Percentiles rank a stretch among this genome's conserved stretches.
phyloP scores from a whole-genome alignment of 30 jellyfish, hydroid and myxozoan species.

The Mastigias papua region DNA sequence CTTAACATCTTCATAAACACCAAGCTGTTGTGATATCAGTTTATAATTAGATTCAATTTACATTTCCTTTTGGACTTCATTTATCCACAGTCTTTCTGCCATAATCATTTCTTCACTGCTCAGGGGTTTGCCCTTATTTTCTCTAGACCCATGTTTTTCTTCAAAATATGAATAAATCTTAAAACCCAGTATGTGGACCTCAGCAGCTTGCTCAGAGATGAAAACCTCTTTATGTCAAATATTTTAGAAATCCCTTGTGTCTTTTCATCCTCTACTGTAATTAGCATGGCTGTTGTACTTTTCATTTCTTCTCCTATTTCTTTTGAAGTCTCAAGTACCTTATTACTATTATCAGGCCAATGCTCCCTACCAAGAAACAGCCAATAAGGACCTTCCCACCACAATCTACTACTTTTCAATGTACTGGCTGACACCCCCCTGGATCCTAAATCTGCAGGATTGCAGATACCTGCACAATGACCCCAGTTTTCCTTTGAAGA shows the following conservation, averaged over 20 bases:
- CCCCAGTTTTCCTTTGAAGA: too few relatives aligned
- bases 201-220: not conserved
- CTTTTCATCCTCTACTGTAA: not conserved
- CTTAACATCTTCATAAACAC: not conserved
- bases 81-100: constrained; percentile 11
- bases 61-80: constrained; percentile 11
- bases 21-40: not conserved
- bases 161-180: not conserved
- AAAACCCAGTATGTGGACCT: not conserved
- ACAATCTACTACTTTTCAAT: too few relatives aligned
- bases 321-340: not conserved
- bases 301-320: not conserved
- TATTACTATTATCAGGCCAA: not conserved
- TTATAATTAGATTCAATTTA: not conserved
- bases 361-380: not conserved
- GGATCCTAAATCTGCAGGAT: too few relatives aligned
- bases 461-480: too few relatives aligned
- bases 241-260: not conserved
- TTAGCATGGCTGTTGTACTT: not conserved
- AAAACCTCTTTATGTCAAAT: not conserved
- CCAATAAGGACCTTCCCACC: constrained; percentile 5
- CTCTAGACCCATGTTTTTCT: not conserved
- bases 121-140: not conserved
- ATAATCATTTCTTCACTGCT: not conserved
- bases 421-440: too few relatives aligned